phyloP scores from a whole-genome alignment of 2,113 vertebrate genomes.

The Barnardius zonarius region DNA sequence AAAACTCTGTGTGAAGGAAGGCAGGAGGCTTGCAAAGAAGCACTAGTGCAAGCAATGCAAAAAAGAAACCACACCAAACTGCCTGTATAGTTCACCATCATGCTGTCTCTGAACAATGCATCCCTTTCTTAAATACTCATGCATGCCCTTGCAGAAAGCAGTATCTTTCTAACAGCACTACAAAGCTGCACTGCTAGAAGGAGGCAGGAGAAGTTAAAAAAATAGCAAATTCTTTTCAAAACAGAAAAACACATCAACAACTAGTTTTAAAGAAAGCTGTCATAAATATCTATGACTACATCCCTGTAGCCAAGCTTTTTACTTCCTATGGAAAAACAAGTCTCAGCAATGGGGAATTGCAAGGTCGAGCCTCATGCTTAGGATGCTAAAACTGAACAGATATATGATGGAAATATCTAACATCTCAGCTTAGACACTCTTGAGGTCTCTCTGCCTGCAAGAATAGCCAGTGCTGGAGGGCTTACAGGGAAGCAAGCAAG shows the following conservation, averaged over 20 bases:
- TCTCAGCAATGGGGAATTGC: neutral
- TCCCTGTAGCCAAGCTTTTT: neutral
- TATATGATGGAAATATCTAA: neutral
- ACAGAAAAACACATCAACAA: neutral
- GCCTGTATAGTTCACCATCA: accelerated
- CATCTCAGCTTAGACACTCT: neutral
- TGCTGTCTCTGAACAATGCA: neutral
- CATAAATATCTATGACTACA: accelerated
- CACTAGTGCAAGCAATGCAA: accelerated
- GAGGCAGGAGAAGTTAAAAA: neutral
- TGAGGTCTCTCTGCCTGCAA: neutral
- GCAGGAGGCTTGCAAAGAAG: neutral
- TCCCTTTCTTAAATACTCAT: neutral
- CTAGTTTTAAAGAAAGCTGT: neutral
- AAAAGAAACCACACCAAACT: neutral
- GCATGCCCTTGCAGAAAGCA: neutral
- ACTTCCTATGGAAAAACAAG: neutral
- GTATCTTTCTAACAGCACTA: accelerated
- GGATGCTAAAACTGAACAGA: neutral
- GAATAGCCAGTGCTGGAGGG: neutral
- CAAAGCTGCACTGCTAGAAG: neutral
- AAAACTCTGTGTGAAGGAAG: accelerated
- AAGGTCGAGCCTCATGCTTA: neutral
- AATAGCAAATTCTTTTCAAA: neutral
- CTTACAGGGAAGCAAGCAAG: neutral